Evolutionary conservation across 2,113 vertebrate genomes (phyloP).

Genomic region (Pelecanoides urinatrix): DNA sequence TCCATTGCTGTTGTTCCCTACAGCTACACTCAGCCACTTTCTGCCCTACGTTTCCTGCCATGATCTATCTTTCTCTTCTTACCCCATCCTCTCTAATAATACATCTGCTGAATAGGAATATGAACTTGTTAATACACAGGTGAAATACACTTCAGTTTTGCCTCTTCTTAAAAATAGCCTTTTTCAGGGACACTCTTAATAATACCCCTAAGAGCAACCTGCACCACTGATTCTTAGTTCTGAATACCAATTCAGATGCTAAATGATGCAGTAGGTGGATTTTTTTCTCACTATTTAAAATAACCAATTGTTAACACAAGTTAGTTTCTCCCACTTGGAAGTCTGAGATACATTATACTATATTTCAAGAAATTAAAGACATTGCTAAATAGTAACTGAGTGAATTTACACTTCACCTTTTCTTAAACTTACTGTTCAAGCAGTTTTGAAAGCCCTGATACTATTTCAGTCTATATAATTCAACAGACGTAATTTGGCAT

Average conservation of each 20-base stretch:
- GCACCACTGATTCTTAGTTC: neutral
- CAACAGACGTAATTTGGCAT: neutral
- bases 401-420: neutral
- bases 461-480: neutral
- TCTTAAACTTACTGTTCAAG: neutral
- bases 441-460: neutral
- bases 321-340: neutral
- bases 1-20: neutral
- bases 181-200: neutral
- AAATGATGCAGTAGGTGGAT: neutral
- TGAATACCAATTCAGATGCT: constrained; percentile 17
- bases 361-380: constrained; percentile 2
- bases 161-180: neutral
- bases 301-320: constrained; percentile 7
- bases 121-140: neutral
- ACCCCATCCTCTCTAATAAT: neutral
- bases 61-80: neutral
- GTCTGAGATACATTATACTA: neutral
- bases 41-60: neutral
- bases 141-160: neutral
- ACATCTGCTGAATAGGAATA: neutral
- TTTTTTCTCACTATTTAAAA: constrained; percentile 20
- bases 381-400: neutral
- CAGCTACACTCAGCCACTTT: neutral
- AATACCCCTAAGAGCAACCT: neutral